These are phyloP conservation scores for Polypterus bichir DNA, from an alignment of 2,113 vertebrate genomes.

Conservation along the genomic window DNA sequence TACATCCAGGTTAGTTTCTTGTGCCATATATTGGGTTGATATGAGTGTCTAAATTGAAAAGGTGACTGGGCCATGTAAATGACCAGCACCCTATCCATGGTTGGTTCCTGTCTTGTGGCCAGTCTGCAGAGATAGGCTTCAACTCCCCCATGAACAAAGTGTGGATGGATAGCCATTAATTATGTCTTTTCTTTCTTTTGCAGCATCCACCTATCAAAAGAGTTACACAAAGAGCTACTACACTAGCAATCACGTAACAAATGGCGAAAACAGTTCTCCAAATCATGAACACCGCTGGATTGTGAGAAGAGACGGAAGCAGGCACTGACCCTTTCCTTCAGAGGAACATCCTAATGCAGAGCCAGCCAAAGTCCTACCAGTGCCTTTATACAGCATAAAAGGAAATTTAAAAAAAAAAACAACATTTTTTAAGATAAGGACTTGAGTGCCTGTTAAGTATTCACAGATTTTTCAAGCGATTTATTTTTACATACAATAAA, in stretches of 20 bases:
- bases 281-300: constrained; percentile 64
- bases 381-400: constrained; percentile 58
- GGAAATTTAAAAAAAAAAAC: constrained; percentile 22
- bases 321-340: constrained; percentile 57
- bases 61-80: too few species aligned
- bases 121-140: too few species aligned
- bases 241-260: constrained; percentile 62
- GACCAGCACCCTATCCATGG: too few species aligned
- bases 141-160: too few species aligned
- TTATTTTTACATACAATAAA: constrained; percentile 30
- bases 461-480: neutral
- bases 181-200: constrained; percentile 26
- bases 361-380: constrained; percentile 64
- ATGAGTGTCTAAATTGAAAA: too few species aligned
- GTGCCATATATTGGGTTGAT: too few species aligned
- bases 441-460: constrained; percentile 40
- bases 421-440: constrained; percentile 40
- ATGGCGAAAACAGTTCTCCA: constrained; percentile 53
- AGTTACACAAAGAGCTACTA: constrained; percentile 67
- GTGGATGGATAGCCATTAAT: too few species aligned
- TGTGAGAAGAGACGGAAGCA: constrained; percentile 56
- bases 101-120: too few species aligned
- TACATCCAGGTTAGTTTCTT: too few species aligned
- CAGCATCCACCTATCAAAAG: constrained; percentile 87
- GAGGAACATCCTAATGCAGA: constrained; percentile 41